Conservation (phyloP, 2,113 vertebrate species). For the Paramormyrops kingsleyae region DNA sequence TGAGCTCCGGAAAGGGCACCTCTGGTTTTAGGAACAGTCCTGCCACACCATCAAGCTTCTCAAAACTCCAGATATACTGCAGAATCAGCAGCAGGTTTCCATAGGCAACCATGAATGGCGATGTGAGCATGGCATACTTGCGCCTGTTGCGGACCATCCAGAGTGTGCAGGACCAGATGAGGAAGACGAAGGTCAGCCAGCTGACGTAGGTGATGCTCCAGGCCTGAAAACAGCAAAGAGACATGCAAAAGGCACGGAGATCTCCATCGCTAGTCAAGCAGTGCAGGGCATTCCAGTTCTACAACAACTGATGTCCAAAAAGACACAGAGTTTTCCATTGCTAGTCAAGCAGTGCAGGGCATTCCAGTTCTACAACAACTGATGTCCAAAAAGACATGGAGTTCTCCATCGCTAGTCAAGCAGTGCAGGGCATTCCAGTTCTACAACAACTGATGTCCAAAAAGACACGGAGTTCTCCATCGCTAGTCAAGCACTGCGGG, state of each 20-base stretch:
- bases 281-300: not conserved
- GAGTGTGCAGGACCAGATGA: slow-evolving; percentile 90
- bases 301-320: not conserved
- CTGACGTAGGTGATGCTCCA: slow-evolving; percentile 99
- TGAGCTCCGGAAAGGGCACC: slow-evolving; percentile 69
- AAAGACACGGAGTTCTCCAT: not conserved
- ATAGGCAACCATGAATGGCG: slow-evolving; percentile 94
- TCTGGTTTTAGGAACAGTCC: slow-evolving; percentile 74
- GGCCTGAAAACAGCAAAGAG: slow-evolving; percentile 53
- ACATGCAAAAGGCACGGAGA: not conserved
- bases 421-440: not conserved
- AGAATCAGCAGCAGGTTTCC: slow-evolving; percentile 81
- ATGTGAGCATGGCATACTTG: slow-evolving; percentile 91
- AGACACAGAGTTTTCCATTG: too few relatives aligned
- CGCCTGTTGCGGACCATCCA: slow-evolving; percentile 95
- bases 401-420: not conserved
- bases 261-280: not conserved
- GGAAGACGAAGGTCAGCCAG: slow-evolving; percentile 90
- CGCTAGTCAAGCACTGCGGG: not conserved
- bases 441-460: not conserved
- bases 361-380: too few relatives aligned
- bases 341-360: too few relatives aligned
- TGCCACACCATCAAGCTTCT: slow-evolving; percentile 54
- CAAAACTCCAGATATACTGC: slow-evolving; percentile 93
- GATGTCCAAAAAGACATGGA: not conserved